Percentiles rank a stretch among this genome's conserved stretches.
Evolutionary conservation across 1,140 invertebrate genomes (phyloP).

Genomic region (Brachionus rotundiformis): DNA sequence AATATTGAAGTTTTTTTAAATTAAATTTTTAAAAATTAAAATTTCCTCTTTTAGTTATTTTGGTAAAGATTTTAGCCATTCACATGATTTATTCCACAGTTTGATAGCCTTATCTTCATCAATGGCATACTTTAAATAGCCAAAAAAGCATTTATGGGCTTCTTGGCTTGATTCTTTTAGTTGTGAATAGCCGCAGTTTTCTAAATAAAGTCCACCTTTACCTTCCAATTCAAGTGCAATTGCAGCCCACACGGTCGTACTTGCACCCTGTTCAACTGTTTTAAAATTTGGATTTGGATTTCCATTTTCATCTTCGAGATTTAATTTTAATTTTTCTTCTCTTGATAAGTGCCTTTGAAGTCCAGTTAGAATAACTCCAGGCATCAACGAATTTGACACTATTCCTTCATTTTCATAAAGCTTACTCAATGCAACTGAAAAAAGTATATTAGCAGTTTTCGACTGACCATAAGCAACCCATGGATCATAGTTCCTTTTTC

Average conservation of each 20-base stretch:
- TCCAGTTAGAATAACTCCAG: not conserved
- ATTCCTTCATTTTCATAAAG: not conserved
- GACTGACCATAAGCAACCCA: slow-evolving; percentile 56
- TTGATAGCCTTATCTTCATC: slow-evolving; percentile 35
- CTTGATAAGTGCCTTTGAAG: slow-evolving; percentile 11
- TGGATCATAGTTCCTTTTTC: slow-evolving; percentile 44
- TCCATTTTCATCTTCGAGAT: not conserved
- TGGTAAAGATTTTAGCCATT: slow-evolving; percentile 17
- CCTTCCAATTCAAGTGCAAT: slow-evolving; percentile 70
- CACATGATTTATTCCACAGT: not conserved
- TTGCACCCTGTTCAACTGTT: slow-evolving; percentile 69
- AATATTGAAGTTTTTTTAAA: not conserved
- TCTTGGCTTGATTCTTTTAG: not conserved
- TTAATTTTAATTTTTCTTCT: slow-evolving; percentile 8
- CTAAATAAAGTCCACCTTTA: slow-evolving; percentile 30
- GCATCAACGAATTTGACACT: slow-evolving; percentile 11
- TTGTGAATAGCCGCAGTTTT: slow-evolving; percentile 19
- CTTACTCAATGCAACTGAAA: slow-evolving; percentile 13
- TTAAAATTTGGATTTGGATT: slow-evolving; percentile 41
- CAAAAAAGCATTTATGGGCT: not conserved
- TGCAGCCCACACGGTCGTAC: slow-evolving; percentile 77
- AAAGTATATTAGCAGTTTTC: slow-evolving; percentile 50
- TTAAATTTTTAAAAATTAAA: not conserved
- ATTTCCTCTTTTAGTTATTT: too few species aligned
- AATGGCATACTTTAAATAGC: slow-evolving; percentile 15